Conservation (phyloP, 1,140 invertebrate species). For the Cherax quadricarinatus region DNA sequence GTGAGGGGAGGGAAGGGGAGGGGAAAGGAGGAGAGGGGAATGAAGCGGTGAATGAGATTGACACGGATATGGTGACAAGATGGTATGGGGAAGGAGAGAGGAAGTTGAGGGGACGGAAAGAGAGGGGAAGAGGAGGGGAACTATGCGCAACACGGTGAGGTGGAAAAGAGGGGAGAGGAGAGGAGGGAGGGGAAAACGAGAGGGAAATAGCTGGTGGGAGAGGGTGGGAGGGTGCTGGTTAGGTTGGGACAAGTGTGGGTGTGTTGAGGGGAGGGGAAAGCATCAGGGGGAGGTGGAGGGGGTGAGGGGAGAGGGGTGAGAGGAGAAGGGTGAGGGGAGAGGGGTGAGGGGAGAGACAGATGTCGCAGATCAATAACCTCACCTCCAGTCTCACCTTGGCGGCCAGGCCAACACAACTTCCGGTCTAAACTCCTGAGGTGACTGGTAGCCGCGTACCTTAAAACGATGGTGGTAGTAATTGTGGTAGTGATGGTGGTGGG, state of each 20-base stretch:
- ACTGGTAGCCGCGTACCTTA: neutral
- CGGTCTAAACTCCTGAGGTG: neutral
- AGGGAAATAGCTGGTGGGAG: no score
- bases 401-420: neutral
- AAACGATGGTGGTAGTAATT: neutral
- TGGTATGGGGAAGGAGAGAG: neutral
- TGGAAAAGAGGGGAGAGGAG: no score
- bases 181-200: no score
- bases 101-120: neutral
- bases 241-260: no score
- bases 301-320: neutral
- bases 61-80: neutral
- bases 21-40: no score
- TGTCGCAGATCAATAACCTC: neutral
- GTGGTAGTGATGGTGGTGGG: neutral
- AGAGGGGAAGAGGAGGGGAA: neutral
- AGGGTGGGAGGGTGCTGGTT: no score
- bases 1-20: no score
- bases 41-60: no score
- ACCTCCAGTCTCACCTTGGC: neutral
- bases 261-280: no score
- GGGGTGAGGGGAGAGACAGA: neutral
- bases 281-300: no score
- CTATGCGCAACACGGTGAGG: no score
- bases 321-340: neutral